Conservation (phyloP, 2,113 vertebrate species). For the Archocentrus centrarchus region DNA sequence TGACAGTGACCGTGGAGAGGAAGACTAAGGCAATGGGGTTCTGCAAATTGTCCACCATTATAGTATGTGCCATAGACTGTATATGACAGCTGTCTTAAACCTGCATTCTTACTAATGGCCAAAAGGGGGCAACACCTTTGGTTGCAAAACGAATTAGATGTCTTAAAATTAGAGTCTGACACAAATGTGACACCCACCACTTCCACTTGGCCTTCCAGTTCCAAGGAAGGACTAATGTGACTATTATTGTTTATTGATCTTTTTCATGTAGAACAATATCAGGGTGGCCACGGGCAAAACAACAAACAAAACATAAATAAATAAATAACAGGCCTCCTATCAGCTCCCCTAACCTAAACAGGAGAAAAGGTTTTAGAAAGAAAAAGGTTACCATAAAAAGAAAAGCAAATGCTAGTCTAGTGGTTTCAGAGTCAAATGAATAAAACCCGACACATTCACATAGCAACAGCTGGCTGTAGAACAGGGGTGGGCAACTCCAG, state of each 20-base stretch:
- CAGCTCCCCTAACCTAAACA: no score
- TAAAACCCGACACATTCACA: neutral
- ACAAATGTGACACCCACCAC: neutral
- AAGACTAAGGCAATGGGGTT: neutral
- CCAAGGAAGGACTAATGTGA: neutral
- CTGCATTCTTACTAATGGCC: neutral
- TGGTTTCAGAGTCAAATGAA: no score
- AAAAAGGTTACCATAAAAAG: neutral
- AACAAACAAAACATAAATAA: neutral
- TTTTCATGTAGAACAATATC: neutral
- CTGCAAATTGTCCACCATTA: neutral
- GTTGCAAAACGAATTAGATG: neutral
- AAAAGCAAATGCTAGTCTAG: no score
- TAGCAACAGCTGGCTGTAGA: neutral
- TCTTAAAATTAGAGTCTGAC: neutral
- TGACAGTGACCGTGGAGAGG: neutral
- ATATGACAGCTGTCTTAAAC: neutral
- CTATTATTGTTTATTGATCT: neutral
- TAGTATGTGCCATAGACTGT: neutral
- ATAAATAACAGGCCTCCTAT: no score
- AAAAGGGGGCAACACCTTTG: neutral
- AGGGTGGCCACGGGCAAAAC: rapidly evolving
- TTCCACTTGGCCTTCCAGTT: neutral
- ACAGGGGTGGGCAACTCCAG: no score
- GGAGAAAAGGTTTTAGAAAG: neutral